These are phyloP conservation scores for Oryctes rhinoceros DNA, from an alignment of 1,140 invertebrate genomes.

Conservation along the genomic window DNA sequence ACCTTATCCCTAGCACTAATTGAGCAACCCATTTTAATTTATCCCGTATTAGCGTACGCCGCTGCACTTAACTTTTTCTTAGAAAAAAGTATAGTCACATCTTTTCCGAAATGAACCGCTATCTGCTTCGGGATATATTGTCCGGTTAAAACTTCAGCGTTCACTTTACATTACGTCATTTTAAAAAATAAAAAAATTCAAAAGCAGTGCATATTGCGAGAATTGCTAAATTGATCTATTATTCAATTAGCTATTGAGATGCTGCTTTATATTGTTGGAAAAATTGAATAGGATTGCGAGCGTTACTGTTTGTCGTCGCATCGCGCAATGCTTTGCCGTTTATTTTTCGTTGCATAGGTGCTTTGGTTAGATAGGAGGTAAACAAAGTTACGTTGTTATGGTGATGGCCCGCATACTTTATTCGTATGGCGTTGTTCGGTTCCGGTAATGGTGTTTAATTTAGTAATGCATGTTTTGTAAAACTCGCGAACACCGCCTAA, in stretches of 20 bases:
- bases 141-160: not conserved
- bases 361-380: slow-evolving; percentile 15
- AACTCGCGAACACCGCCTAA: too few relatives aligned
- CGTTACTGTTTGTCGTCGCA: not conserved
- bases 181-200: not conserved
- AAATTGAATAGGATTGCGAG: slow-evolving; percentile 18
- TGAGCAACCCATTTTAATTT: slow-evolving; percentile 41
- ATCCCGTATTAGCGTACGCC: not conserved
- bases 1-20: slow-evolving; percentile 41
- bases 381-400: slow-evolving; percentile 17
- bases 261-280: not conserved
- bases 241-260: slow-evolving; percentile 11
- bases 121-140: not conserved
- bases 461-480: not conserved
- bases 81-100: not conserved
- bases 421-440: not conserved
- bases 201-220: slow-evolving; percentile 1
- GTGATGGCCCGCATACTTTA: not conserved
- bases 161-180: not conserved
- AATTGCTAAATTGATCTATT: slow-evolving; percentile 26
- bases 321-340: not conserved
- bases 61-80: not conserved
- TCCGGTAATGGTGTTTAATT: not conserved
- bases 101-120: not conserved
- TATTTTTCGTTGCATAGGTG: not conserved